A percentile compares a stretch with the other conserved stretches of the same genome.
Conservation (phyloP, 2,888 invertebrate genomes). For the Prosopocoilus inquinatus region DNA sequence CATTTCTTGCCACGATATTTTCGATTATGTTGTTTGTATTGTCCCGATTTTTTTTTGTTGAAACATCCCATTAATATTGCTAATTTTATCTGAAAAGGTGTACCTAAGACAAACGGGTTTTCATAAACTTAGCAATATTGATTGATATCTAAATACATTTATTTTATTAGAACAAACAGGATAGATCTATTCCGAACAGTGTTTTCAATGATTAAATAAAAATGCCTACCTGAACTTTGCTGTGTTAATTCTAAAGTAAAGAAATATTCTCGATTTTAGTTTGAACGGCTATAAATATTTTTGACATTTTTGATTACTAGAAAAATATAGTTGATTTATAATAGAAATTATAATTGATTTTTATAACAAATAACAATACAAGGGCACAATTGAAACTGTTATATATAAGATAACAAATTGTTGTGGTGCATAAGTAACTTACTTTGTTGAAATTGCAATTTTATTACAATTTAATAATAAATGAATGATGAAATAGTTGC, state of each 20-base stretch:
- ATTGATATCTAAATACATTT: too few relatives aligned
- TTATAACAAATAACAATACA: conserved; percentile 39
- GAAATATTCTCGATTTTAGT: conserved; percentile 26
- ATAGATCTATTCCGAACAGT: too few relatives aligned
- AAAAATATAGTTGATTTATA: conserved; percentile 27
- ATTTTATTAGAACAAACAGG: too few relatives aligned
- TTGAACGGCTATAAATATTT: conserved; percentile 28
- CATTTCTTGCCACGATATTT: conserved; percentile 47
- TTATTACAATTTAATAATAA: conserved; percentile 29
- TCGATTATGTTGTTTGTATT: conserved; percentile 1
- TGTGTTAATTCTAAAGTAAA: background rate
- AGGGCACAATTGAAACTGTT: conserved; percentile 51
- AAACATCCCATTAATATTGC: too few relatives aligned
- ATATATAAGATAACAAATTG: conserved; percentile 44
- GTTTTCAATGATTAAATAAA: too few relatives aligned
- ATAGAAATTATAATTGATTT: conserved; percentile 10
- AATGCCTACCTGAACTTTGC: too few relatives aligned
- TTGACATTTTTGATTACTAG: conserved; percentile 20
- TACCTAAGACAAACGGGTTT: too few relatives aligned
- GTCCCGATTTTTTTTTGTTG: too few relatives aligned
- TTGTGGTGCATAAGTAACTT: conserved; percentile 41
- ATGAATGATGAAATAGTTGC: conserved; percentile 27
- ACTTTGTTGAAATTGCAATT: conserved; percentile 45
- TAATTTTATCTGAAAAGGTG: too few relatives aligned
- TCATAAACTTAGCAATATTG: too few relatives aligned